phyloP scores from a whole-genome alignment of 2,797 vertebrate genomes.

The Eidolon dupreanum region DNA sequence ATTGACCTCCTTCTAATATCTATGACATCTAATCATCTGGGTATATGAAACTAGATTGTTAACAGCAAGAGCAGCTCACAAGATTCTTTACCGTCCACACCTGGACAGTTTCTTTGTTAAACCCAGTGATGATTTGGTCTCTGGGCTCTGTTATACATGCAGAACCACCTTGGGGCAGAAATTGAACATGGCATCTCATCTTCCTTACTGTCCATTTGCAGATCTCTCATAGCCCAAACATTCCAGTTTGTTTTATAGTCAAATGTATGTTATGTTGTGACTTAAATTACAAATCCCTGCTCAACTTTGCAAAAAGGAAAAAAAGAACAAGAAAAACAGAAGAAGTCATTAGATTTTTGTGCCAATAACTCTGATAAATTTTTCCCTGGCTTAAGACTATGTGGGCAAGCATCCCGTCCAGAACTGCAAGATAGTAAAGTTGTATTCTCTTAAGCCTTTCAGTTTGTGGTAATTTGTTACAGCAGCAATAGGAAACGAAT shows the following conservation, averaged over 20 bases:
- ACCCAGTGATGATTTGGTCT: not conserved
- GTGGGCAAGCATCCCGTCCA: not conserved
- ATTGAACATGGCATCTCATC: conserved; percentile 1
- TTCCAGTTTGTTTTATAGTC: conserved; percentile 9
- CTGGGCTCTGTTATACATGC: not conserved
- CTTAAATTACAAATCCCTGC: conserved; percentile 6
- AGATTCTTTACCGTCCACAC: conserved; percentile 48
- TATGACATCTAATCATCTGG: conserved; percentile 78
- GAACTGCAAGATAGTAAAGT: not conserved
- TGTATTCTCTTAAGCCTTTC: not conserved
- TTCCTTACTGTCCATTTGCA: not conserved
- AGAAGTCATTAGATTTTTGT: not conserved
- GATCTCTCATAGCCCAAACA: not conserved
- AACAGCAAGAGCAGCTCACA: conserved; percentile 70
- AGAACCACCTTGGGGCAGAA: conserved; percentile 37
- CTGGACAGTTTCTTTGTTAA: conserved; percentile 59
- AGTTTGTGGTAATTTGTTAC: not conserved
- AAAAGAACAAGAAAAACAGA: not conserved
- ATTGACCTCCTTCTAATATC: conserved; percentile 77
- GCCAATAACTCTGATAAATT: not conserved
- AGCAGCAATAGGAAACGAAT: not conserved
- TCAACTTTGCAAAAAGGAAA: not conserved
- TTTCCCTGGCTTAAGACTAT: not conserved
- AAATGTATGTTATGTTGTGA: not conserved
- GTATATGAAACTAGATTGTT: conserved; percentile 72